Evolutionary conservation across 2,797 vertebrate species (phyloP).

Genomic region (Syngnathus rostellatus): DNA sequence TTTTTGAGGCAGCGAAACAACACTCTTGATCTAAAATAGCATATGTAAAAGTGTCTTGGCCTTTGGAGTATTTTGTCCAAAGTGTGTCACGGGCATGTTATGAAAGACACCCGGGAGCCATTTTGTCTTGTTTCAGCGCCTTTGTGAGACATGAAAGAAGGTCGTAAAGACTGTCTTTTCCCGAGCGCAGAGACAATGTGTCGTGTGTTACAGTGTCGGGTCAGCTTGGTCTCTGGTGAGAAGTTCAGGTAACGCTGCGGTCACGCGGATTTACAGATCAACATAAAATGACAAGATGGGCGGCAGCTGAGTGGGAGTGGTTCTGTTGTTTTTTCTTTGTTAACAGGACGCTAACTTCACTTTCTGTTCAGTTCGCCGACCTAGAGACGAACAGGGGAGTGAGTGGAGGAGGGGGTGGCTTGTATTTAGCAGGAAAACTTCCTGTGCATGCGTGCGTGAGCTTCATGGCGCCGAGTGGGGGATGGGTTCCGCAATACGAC

Average conservation of each 20-base stretch:
- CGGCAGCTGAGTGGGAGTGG: background rate
- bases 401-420: slow-evolving; percentile 5
- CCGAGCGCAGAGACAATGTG: slow-evolving; percentile 27
- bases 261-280: slow-evolving; percentile 43
- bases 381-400: slow-evolving; percentile 33
- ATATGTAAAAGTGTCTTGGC: too few species aligned
- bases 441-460: slow-evolving; percentile 53
- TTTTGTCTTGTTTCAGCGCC: slow-evolving; percentile 7
- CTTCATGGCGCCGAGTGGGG: slow-evolving; percentile 62
- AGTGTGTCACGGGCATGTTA: background rate
- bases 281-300: slow-evolving; percentile 19
- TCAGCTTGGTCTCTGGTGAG: slow-evolving; percentile 22
- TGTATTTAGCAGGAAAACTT: slow-evolving; percentile 12
- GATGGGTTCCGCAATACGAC: slow-evolving; percentile 60
- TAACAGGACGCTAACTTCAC: slow-evolving; percentile 33
- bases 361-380: slow-evolving; percentile 41
- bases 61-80: background rate
- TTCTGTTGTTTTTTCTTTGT: slow-evolving; percentile 6
- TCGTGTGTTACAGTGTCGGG: slow-evolving; percentile 41
- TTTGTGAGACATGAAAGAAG: slow-evolving; percentile 30
- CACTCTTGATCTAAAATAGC: too few species aligned
- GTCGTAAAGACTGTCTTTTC: slow-evolving; percentile 46
- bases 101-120: background rate
- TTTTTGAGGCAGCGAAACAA: too few species aligned
- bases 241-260: slow-evolving; percentile 44